Evolutionary conservation across 2,113 vertebrate genomes (phyloP).

Genomic region (Oreochromis tanganicae): DNA sequence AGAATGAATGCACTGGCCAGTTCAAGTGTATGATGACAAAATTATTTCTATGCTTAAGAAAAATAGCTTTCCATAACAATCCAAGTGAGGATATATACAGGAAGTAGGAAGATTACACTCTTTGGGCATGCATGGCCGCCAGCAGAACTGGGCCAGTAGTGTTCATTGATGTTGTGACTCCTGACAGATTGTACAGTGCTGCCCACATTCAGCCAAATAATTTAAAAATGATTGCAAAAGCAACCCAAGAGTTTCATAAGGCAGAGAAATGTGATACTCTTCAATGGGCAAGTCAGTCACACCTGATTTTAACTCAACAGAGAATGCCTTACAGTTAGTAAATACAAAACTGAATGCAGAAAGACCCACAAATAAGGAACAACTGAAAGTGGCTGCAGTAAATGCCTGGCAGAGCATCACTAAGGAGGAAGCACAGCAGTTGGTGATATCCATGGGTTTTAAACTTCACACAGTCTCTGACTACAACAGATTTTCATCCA

Average conservation of each 20-base stretch:
- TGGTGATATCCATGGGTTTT: background rate
- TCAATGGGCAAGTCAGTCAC: background rate
- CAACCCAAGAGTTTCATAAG: background rate
- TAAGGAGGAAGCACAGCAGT: background rate
- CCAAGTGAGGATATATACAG: background rate
- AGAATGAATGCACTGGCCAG: background rate
- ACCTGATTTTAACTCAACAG: background rate
- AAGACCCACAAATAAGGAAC: background rate
- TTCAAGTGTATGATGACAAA: background rate
- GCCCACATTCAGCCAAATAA: background rate
- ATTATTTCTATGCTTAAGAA: background rate
- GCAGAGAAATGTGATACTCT: background rate
- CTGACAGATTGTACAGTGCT: background rate
- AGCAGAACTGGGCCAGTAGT: background rate
- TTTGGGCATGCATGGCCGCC: background rate
- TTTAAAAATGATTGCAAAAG: background rate
- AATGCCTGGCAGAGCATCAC: background rate
- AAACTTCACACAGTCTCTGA: background rate
- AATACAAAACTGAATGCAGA: background rate
- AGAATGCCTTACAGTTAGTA: background rate
- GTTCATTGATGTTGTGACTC: background rate
- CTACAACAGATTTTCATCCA: background rate
- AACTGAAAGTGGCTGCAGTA: background rate
- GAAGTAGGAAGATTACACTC: background rate
- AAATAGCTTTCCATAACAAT: background rate